Base-by-base conservation (phyloP, 1,140 invertebrate genomes). In the Chrysomallon squamiferum region DNA sequence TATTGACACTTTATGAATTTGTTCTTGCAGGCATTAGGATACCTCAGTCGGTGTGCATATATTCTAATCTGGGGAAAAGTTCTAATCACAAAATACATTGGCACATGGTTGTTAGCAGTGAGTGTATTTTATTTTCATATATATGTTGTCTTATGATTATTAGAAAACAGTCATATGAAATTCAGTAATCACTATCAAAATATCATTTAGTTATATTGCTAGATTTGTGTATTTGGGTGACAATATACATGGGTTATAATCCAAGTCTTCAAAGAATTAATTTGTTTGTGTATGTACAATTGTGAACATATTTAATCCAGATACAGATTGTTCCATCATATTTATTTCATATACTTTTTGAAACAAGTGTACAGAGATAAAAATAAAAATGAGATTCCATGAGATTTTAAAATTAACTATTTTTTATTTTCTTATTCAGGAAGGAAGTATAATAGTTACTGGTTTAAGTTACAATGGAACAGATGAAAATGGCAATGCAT, bases 21-120 rank as follows among this genome's bases (percentile, higher is more conserved):
- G 66, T 15, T 38, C 38, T 77, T 79, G 30, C 73, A 89, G 88
- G 81, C 89, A 1, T 75, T 86, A 6, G 85, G 88, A 13, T 89
- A 94, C 35, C 81, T 91, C 9, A 88, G 88, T 56, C 89, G 90
- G 62, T 88, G 91, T 60, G 78, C 92, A 22, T 86, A 90, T 43
- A 81, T 95, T 64, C 91, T 92, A 22, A 70, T 97, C 0, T 97
- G 94, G 93, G 93, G 91, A 0, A 91, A 95, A 77, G 87, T 93
- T 59, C 89, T 89, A 47, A 84, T 97, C 0, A 94, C 94, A 78
- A 97, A 96, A 85, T 98, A 97, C 76, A 91, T 97, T 20, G 92
- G 92, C 4, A 93, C 92, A 78, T 98, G 96, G 96, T 86, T 97
- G 9, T 87, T 98, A 13, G 90, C 93, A 18, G 91, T 92, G 84